These are phyloP conservation scores for Syngnathus scovelli DNA, from an alignment of 2,113 vertebrate genomes.

Conservation along the genomic window DNA sequence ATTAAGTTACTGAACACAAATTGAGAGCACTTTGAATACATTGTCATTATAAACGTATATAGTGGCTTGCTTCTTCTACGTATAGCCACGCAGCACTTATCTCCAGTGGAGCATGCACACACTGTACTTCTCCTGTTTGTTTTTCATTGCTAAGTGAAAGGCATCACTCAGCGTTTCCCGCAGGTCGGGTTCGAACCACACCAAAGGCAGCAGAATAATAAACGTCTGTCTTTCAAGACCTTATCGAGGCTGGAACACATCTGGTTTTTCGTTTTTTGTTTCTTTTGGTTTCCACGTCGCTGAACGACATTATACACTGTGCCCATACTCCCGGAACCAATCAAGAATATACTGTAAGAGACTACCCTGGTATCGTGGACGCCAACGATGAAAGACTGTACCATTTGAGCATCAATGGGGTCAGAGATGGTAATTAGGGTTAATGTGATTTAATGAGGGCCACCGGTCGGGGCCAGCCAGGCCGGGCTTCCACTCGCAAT, in stretches of 20 bases:
- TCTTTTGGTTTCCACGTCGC: conserved; percentile 56
- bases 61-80: neutral
- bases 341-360: conserved; percentile 66
- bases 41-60: conserved; percentile 27
- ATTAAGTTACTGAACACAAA: conserved; percentile 40
- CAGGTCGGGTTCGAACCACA: conserved; percentile 68
- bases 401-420: conserved; percentile 40
- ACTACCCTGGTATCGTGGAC: conserved; percentile 33
- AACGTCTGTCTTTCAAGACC: conserved; percentile 74
- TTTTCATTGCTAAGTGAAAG: conserved; percentile 61
- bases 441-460: conserved; percentile 61
- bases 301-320: conserved; percentile 69
- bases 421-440: conserved; percentile 57
- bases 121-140: conserved; percentile 16
- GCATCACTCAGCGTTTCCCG: conserved; percentile 72
- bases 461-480: conserved; percentile 20
- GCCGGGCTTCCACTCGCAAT: conserved; percentile 25
- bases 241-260: conserved; percentile 71
- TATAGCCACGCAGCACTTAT: conserved; percentile 10
- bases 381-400: conserved; percentile 31
- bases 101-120: conserved; percentile 1
- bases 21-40: conserved; percentile 27
- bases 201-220: conserved; percentile 74
- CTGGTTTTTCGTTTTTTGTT: conserved; percentile 40
- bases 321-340: conserved; percentile 48